These are phyloP conservation scores for Bubo scandiacus DNA, from an alignment of 2,113 vertebrate genomes.

Conservation along the genomic window DNA sequence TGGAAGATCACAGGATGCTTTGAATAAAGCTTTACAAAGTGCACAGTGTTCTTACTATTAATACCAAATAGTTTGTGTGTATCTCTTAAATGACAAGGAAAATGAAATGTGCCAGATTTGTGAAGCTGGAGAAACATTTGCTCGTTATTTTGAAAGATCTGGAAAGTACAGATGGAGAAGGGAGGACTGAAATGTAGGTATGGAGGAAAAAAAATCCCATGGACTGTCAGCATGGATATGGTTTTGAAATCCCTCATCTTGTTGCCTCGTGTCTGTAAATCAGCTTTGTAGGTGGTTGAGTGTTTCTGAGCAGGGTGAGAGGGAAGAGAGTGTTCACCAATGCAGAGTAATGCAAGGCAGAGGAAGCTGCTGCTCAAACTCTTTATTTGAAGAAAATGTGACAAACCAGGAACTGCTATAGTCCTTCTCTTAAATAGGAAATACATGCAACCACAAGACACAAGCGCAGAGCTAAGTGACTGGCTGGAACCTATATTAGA, in stretches of 20 bases:
- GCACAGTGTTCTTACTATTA: conserved; percentile 57
- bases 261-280: not conserved
- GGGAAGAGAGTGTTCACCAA: not conserved
- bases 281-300: not conserved
- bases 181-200: not conserved
- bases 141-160: not conserved
- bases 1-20: conserved; percentile 39
- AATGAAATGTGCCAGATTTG: conserved; percentile 1
- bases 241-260: not conserved
- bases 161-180: conserved; percentile 9
- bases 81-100: conserved; percentile 6
- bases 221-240: not conserved
- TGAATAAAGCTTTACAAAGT: conserved; percentile 42
- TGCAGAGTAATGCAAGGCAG: not conserved
- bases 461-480: not conserved
- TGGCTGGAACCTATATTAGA: not conserved
- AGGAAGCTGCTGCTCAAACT: conserved; percentile 33
- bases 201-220: not conserved
- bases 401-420: conserved; percentile 50
- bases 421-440: conserved; percentile 58
- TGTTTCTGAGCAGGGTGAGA: not conserved
- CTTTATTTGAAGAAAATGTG: conserved; percentile 30
- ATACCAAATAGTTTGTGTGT: conserved; percentile 29
- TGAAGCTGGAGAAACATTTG: not conserved
- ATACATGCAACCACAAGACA: conserved; percentile 38